These are phyloP conservation scores for Ferdinandea cuprea DNA, from an alignment of 2,888 invertebrate genomes.

Conservation along the genomic window DNA sequence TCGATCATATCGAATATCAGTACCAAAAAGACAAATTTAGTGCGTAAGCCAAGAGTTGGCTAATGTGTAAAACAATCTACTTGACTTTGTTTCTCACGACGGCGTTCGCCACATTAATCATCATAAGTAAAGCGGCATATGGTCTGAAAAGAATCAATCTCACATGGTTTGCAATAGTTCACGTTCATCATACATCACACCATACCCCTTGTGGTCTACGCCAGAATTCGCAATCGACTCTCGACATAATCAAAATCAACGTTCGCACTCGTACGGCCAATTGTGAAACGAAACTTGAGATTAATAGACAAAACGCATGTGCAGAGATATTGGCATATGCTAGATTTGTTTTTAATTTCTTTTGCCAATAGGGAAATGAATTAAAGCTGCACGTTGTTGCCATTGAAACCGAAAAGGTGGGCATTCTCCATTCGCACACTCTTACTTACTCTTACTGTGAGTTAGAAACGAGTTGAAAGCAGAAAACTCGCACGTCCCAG, in stretches of 20 bases:
- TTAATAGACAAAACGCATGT: slow-evolving; percentile 52
- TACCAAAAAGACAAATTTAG: neutral
- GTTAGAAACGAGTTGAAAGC: neutral
- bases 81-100: slow-evolving; percentile 8
- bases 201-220: slow-evolving; percentile 33
- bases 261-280: neutral
- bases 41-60: neutral
- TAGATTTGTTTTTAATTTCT: slow-evolving; percentile 1
- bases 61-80: neutral
- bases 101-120: neutral
- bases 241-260: neutral
- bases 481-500: neutral
- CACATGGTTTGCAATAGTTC: slow-evolving; percentile 22
- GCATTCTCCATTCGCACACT: slow-evolving; percentile 4
- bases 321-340: slow-evolving; percentile 39
- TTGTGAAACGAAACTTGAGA: slow-evolving; percentile 4
- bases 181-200: slow-evolving; percentile 17
- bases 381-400: neutral
- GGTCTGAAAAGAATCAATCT: slow-evolving; percentile 5
- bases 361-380: slow-evolving; percentile 25
- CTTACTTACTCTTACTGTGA: neutral
- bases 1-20: slow-evolving; percentile 10
- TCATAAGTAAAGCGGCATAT: slow-evolving; percentile 16
- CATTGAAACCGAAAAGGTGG: neutral
- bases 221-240: slow-evolving; percentile 15